A percentile compares a stretch with the other conserved stretches of the same genome.
Conservation (phyloP, 2,888 invertebrate genomes). For the Prionchulus punctatus region DNA sequence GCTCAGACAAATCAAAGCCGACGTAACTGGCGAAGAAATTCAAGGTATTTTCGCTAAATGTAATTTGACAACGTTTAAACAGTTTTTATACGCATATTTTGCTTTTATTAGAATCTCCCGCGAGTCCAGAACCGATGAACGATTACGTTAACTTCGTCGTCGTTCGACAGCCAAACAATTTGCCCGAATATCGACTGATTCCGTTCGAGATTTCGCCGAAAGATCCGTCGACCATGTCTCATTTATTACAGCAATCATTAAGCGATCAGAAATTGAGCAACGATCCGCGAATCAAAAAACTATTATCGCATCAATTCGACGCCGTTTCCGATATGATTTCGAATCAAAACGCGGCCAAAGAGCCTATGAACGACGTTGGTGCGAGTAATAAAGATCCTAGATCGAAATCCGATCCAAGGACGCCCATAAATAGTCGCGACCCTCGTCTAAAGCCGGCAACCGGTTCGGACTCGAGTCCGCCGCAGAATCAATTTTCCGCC, state of each 20-base stretch:
- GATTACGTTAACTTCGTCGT: neutral
- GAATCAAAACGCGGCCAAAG: too few species aligned
- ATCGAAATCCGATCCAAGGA: too few species aligned
- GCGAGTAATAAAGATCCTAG: too few species aligned
- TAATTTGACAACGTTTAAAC: neutral
- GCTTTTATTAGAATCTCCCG: conserved; percentile 10
- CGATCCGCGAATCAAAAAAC: conserved; percentile 13
- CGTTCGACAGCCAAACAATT: neutral
- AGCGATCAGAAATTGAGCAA: conserved; percentile 6
- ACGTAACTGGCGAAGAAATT: neutral
- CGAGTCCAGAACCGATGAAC: conserved; percentile 8
- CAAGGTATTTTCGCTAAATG: neutral
- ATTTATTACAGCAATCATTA: conserved; percentile 1
- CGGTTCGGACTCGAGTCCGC: too few species aligned
- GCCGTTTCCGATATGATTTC: conserved; percentile 11
- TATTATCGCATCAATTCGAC: conserved; percentile 10
- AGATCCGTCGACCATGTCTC: neutral
- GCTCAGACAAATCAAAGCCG: conserved; percentile 5
- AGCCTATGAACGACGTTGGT: too few species aligned
- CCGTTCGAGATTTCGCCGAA: conserved; percentile 4
- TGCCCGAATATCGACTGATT: conserved; percentile 3
- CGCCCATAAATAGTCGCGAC: too few species aligned
- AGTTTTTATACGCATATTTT: neutral
- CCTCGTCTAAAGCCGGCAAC: too few species aligned
- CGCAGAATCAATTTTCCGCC: too few species aligned